A percentile compares a stretch with the other conserved stretches of the same genome.
These are phyloP conservation scores for Tenthredo mesomela DNA, from an alignment of 2,888 invertebrate species.

Conservation along the genomic window DNA sequence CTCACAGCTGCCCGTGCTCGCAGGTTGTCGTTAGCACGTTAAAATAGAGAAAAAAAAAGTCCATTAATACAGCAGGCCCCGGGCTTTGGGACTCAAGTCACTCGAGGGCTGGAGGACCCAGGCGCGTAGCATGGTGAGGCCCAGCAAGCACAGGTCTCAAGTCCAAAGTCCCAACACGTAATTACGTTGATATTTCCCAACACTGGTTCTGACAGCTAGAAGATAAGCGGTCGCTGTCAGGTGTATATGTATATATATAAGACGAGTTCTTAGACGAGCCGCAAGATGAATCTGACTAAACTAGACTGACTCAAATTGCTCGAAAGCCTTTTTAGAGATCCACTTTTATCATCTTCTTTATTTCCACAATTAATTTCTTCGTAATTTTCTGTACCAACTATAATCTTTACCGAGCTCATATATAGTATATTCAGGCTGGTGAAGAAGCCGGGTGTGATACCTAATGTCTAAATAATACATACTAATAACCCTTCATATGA, in stretches of 20 bases:
- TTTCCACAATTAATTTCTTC: slow-evolving; percentile 14
- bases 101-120: slow-evolving; percentile 8
- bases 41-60: slow-evolving; percentile 11
- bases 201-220: slow-evolving; percentile 51
- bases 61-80: slow-evolving; percentile 9
- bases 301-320: slow-evolving; percentile 58
- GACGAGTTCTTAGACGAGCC: slow-evolving; percentile 53
- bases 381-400: neutral
- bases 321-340: slow-evolving; percentile 30
- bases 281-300: slow-evolving; percentile 56
- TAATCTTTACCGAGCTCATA: neutral
- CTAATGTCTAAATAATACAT: slow-evolving; percentile 25
- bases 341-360: neutral
- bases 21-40: slow-evolving; percentile 25
- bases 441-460: neutral
- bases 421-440: neutral
- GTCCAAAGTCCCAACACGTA: slow-evolving; percentile 45
- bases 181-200: slow-evolving; percentile 59
- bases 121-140: slow-evolving; percentile 30
- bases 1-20: neutral
- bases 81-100: slow-evolving; percentile 10
- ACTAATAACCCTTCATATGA: slow-evolving; percentile 1
- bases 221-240: slow-evolving; percentile 59
- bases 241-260: too few relatives aligned
- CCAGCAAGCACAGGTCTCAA: slow-evolving; percentile 6